phyloP scores from a whole-genome alignment of 1,140 invertebrate genomes.

The Drosophila funebris region DNA sequence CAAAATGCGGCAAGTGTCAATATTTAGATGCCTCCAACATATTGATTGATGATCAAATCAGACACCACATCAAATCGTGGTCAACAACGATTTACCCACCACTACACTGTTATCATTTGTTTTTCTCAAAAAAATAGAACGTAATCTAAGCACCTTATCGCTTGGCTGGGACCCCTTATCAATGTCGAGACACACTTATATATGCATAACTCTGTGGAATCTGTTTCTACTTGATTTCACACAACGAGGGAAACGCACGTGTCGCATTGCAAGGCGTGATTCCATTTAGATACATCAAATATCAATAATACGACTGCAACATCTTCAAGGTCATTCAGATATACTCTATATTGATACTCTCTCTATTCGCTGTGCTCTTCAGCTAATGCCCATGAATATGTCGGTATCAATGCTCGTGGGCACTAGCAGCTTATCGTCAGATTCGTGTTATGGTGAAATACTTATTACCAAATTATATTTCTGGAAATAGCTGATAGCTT shows the following conservation, averaged over 20 bases:
- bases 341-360: neutral
- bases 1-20: slow-evolving; percentile 75
- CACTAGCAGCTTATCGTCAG: slow-evolving; percentile 14
- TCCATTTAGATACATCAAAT: neutral
- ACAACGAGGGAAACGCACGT: slow-evolving; percentile 2
- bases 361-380: neutral
- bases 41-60: slow-evolving; percentile 39
- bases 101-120: slow-evolving; percentile 12
- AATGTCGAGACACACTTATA: slow-evolving; percentile 6
- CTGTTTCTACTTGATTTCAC: neutral
- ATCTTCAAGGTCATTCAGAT: neutral
- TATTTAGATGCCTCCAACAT: slow-evolving; percentile 61
- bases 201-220: neutral
- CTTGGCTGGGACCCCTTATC: neutral
- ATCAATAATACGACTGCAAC: neutral
- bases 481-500: neutral
- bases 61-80: neutral
- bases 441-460: slow-evolving; percentile 18
- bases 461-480: neutral
- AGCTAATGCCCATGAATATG: neutral
- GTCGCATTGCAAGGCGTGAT: neutral
- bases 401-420: neutral
- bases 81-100: neutral
- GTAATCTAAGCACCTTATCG: slow-evolving; percentile 20
- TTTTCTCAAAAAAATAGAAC: slow-evolving; percentile 12